Evolutionary conservation across 2,797 vertebrate species (phyloP).

Genomic region (Chelmon rostratus): DNA sequence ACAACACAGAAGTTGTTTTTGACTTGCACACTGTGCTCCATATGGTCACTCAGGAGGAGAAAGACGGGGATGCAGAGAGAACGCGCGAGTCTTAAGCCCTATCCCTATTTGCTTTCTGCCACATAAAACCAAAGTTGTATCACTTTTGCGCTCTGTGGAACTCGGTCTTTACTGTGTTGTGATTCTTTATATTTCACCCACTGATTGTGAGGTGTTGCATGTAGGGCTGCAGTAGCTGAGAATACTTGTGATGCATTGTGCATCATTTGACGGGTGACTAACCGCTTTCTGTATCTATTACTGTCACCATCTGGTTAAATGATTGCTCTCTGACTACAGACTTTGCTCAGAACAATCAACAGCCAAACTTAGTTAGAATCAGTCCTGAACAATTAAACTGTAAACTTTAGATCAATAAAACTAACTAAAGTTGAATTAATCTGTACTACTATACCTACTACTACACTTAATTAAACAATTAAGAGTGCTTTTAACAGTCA

Average conservation of each 20-base stretch:
- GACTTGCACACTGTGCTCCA: constrained; percentile 72
- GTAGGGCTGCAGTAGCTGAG: neutral
- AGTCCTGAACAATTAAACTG: constrained; percentile 23
- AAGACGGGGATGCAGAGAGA: constrained; percentile 30
- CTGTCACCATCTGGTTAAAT: constrained; percentile 1
- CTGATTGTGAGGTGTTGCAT: constrained; percentile 17
- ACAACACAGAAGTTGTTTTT: constrained; percentile 70
- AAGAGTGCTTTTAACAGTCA: neutral
- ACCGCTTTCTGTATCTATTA: constrained; percentile 1
- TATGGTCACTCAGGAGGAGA: constrained; percentile 70
- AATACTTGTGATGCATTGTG: neutral
- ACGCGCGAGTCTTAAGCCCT: constrained; percentile 43
- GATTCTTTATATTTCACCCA: constrained; percentile 23
- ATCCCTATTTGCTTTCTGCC: constrained; percentile 61
- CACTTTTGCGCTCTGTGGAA: constrained; percentile 31
- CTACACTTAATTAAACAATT: neutral
- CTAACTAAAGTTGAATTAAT: neutral
- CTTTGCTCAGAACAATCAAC: constrained; percentile 2
- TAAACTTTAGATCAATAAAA: constrained; percentile 13
- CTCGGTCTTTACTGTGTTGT: constrained; percentile 14
- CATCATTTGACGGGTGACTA: neutral
- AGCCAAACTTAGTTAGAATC: constrained; percentile 1
- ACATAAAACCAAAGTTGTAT: constrained; percentile 52
- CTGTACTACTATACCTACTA: neutral
- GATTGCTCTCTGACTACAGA: neutral